Percentiles rank a stretch among this genome's conserved stretches.
Evolutionary conservation across 2,113 vertebrate species (phyloP).

Genomic region (Todiramphus chloris): DNA sequence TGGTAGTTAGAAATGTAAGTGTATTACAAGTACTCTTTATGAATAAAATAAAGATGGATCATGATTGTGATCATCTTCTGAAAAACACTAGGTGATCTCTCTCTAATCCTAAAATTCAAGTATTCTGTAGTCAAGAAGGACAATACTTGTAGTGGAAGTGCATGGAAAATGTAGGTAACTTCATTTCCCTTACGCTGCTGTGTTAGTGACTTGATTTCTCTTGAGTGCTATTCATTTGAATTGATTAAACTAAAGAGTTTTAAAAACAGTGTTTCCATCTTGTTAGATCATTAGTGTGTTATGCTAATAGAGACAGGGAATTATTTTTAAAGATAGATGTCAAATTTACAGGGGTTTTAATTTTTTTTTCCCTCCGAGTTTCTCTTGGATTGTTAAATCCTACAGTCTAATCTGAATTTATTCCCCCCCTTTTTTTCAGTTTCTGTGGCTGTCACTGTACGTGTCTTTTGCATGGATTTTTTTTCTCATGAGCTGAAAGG

Average conservation of each 20-base stretch:
- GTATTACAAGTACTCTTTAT: background rate
- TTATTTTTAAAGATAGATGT: background rate
- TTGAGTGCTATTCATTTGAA: background rate
- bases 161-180: background rate
- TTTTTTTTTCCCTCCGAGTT: background rate
- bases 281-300: background rate
- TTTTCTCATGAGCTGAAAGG: background rate
- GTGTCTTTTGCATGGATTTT: background rate
- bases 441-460: background rate
- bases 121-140: background rate
- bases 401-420: background rate
- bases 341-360: background rate
- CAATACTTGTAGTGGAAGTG: background rate
- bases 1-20: background rate
- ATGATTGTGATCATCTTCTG: background rate
- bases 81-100: background rate
- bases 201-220: background rate
- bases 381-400: background rate
- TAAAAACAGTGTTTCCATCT: background rate
- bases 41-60: background rate
- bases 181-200: background rate
- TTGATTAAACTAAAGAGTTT: background rate
- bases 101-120: background rate
- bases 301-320: background rate
- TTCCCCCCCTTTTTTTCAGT: background rate